Percentiles rank a stretch among this genome's conserved stretches.
Conservation (phyloP, 2,797 vertebrate genomes). For the Tolypeutes matacus region DNA sequence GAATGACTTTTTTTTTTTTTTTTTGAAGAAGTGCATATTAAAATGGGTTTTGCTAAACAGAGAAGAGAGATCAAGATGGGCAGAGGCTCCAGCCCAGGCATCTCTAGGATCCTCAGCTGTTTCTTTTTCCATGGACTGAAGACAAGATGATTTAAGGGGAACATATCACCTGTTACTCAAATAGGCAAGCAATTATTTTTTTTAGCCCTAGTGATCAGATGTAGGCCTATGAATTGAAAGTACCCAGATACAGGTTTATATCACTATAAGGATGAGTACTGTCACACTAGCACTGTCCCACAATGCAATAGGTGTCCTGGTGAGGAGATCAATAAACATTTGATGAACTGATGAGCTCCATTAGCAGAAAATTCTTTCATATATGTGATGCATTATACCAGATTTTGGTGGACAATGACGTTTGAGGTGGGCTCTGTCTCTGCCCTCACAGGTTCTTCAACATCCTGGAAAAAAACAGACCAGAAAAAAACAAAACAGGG, state of each 20-base stretch:
- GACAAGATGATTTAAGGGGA: not conserved
- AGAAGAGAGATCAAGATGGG: not conserved
- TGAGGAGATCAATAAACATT: not conserved
- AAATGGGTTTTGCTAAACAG: conserved; percentile 1
- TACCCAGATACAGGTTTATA: not conserved
- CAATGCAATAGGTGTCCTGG: not conserved
- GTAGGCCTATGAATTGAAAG: not conserved
- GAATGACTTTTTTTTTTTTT: not conserved
- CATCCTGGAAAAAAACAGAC: not conserved
- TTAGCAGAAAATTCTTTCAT: not conserved
- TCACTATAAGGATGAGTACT: not conserved
- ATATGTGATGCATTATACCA: not conserved
- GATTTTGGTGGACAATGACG: not conserved
- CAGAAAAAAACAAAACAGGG: not conserved
- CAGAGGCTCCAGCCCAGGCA: not conserved
- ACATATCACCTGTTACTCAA: not conserved
- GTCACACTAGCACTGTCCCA: not conserved
- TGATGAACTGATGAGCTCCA: not conserved
- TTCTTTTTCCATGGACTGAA: not conserved
- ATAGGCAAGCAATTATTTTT: not conserved
- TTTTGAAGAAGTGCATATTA: not conserved
- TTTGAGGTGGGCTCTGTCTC: not conserved
- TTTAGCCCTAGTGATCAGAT: not conserved
- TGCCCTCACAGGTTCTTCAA: not conserved
- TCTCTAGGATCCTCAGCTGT: not conserved